phyloP scores from a whole-genome alignment of 2,113 vertebrate genomes.

The Cyprinus carpio region DNA sequence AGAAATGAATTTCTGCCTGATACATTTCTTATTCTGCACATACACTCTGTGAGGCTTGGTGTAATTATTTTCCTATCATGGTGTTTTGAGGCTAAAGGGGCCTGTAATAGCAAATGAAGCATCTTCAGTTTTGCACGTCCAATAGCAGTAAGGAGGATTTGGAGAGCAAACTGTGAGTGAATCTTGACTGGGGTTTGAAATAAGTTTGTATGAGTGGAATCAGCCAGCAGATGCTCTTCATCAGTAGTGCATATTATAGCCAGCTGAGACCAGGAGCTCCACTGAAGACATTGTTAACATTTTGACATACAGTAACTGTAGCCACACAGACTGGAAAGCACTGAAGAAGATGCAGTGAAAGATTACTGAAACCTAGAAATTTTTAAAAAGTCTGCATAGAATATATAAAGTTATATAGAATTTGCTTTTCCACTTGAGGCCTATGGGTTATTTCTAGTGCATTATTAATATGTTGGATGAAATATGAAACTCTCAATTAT shows the following conservation, averaged over 20 bases:
- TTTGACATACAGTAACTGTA: background rate
- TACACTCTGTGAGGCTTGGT: background rate
- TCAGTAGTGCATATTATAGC: slow-evolving; percentile 30
- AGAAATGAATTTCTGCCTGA: background rate
- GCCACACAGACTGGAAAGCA: background rate
- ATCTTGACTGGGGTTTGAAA: slow-evolving; percentile 35
- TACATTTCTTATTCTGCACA: background rate
- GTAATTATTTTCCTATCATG: slow-evolving; percentile 9
- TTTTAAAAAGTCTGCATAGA: background rate
- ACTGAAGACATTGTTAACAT: slow-evolving; percentile 21
- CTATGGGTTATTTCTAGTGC: background rate
- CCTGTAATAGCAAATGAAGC: slow-evolving; percentile 25
- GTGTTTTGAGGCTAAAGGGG: slow-evolving; percentile 9
- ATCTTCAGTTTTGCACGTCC: slow-evolving; percentile 18
- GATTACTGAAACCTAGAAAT: no score
- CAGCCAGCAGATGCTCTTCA: slow-evolving; percentile 12
- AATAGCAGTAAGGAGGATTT: background rate
- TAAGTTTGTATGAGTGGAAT: slow-evolving; percentile 12
- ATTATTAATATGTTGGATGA: background rate
- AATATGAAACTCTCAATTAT: background rate
- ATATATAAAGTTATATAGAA: background rate
- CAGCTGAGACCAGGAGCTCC: slow-evolving; percentile 24
- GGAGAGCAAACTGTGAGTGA: slow-evolving; percentile 15
- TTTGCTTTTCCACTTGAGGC: background rate
- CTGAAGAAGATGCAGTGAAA: no score